Evolutionary conservation across 2,113 vertebrate genomes (phyloP).

Genomic region (Herpetotheres cachinnans): DNA sequence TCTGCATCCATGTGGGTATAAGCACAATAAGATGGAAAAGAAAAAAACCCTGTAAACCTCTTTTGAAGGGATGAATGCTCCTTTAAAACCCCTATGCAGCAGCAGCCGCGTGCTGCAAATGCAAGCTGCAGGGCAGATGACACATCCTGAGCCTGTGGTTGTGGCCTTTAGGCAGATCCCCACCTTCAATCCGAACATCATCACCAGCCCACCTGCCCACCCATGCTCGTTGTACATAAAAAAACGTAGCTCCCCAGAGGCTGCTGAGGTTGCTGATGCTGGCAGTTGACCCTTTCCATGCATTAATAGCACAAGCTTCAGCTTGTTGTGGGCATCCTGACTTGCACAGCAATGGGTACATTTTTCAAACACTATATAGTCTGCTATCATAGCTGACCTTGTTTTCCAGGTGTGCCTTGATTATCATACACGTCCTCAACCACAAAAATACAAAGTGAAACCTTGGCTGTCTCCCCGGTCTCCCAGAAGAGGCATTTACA

Average conservation of each 20-base stretch:
- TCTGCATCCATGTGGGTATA: not conserved
- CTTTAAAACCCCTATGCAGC: not conserved
- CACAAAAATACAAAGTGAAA: constrained; percentile 5
- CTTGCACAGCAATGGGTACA: not conserved
- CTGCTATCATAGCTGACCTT: not conserved
- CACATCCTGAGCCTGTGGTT: not conserved
- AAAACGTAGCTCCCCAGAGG: not conserved
- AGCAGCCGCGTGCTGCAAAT: not conserved
- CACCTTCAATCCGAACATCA: not conserved
- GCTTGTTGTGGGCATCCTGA: not conserved
- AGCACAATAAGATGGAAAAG: not conserved
- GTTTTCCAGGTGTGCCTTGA: not conserved
- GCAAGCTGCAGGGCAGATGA: not conserved
- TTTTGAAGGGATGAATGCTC: not conserved
- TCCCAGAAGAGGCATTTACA: not conserved
- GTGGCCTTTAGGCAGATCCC: not conserved
- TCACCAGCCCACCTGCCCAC: not conserved
- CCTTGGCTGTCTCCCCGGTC: not conserved
- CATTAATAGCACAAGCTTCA: not conserved
- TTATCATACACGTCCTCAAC: not conserved
- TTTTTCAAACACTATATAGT: not conserved
- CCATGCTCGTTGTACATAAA: not conserved
- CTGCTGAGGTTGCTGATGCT: not conserved
- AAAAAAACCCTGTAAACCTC: not conserved
- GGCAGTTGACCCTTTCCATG: not conserved